Evolutionary conservation across 2,888 invertebrate genomes (phyloP).

Genomic region (Lasioglossum calceatum): DNA sequence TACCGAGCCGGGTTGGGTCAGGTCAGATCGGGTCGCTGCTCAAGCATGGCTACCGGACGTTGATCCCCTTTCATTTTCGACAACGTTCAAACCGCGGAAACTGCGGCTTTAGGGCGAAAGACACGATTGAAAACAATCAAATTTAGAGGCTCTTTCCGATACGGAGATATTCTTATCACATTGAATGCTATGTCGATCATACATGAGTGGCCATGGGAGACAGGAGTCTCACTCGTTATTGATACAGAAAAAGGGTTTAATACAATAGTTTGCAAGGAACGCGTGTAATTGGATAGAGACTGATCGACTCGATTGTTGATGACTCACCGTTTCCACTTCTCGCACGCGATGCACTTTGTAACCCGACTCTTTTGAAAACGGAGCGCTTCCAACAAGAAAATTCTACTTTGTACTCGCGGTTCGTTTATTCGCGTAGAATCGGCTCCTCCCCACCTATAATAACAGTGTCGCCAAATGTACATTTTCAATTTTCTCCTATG

Average conservation of each 20-base stretch:
- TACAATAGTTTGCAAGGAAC: neutral
- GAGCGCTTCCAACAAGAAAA: neutral
- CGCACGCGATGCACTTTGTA: neutral
- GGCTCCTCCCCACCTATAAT: neutral
- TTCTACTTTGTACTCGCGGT: neutral
- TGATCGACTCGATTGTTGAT: too few species aligned
- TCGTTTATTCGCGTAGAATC: neutral
- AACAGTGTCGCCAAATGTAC: neutral
- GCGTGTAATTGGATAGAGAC: neutral
- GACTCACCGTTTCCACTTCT: neutral
- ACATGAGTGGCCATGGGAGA: too few species aligned
- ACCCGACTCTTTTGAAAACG: neutral
- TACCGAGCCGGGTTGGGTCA: slow-evolving; percentile 29
- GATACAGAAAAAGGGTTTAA: neutral
- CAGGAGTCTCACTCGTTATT: neutral
- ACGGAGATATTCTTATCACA: neutral
- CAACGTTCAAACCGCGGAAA: slow-evolving; percentile 26
- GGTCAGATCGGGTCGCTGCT: slow-evolving; percentile 1
- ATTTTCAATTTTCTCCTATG: neutral
- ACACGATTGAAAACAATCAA: neutral
- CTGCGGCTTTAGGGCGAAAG: slow-evolving; percentile 6
- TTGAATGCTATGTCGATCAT: too few species aligned
- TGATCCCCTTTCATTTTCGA: slow-evolving; percentile 27
- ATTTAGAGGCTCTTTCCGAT: neutral
- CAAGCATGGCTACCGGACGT: slow-evolving; percentile 46